Conservation (phyloP, 2,113 vertebrate species). For the Hippocampus barbouri region DNA sequence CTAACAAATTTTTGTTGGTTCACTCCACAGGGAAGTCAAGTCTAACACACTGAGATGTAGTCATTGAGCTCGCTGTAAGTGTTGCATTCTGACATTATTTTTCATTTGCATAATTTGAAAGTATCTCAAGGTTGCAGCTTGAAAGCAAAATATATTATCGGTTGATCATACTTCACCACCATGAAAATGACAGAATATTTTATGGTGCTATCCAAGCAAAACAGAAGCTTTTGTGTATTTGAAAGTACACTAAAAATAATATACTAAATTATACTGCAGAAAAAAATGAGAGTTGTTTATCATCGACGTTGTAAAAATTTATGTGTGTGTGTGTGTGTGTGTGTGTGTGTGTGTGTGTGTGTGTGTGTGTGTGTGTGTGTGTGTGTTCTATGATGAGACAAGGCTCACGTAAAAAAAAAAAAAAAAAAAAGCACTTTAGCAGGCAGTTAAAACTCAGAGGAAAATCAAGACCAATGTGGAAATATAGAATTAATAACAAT, state of each 20-base stretch:
- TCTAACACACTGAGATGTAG: constrained; percentile 31
- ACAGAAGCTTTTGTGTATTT: constrained; percentile 38
- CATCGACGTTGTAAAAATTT: constrained; percentile 53
- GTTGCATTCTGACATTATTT: constrained; percentile 12
- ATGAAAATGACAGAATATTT: constrained; percentile 15
- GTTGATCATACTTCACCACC: background rate
- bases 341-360: constrained; percentile 34
- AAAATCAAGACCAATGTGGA: constrained; percentile 71
- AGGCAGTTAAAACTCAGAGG: constrained; percentile 60
- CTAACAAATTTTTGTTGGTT: constrained; percentile 18
- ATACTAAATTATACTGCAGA: constrained; percentile 45
- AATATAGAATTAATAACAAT: constrained; percentile 55
- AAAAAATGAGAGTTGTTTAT: constrained; percentile 61
- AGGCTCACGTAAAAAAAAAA: constrained; percentile 26
- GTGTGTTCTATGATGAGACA: constrained; percentile 37
- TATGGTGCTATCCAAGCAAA: constrained; percentile 14
- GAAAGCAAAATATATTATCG: background rate
- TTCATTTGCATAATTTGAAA: constrained; percentile 17
- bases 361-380: constrained; percentile 40
- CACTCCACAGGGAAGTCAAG: constrained; percentile 30
- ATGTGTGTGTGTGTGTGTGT: constrained; percentile 27
- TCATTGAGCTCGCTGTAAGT: constrained; percentile 21
- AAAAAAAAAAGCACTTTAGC: constrained; percentile 54
- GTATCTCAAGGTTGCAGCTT: background rate
- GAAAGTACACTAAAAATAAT: constrained; percentile 49